phyloP scores from a whole-genome alignment of 2,797 vertebrate species.

The Novumbra hubbsi region DNA sequence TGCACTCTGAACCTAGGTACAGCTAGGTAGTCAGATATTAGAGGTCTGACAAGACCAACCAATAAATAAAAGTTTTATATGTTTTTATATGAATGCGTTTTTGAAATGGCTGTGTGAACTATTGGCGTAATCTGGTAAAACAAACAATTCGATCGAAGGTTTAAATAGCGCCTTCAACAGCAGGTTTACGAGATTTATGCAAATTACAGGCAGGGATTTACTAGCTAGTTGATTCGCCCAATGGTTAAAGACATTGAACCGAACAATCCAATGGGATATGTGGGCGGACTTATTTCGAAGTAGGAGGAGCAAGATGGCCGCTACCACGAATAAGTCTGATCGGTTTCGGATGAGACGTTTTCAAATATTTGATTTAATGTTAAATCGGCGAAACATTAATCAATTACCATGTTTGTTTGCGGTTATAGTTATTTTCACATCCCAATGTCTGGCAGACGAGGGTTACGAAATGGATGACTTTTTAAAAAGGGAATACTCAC shows the following conservation, averaged over 20 bases:
- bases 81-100: too few species aligned
- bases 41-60: background rate
- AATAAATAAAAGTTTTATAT: too few species aligned
- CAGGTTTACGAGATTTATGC: background rate
- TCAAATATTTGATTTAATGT: conserved; percentile 25
- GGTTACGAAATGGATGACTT: conserved; percentile 83
- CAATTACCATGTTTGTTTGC: conserved; percentile 36
- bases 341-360: conserved; percentile 28
- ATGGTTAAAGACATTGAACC: background rate
- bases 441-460: conserved; percentile 56
- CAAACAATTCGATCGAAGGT: background rate
- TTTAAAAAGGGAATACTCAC: conserved; percentile 88
- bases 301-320: conserved; percentile 49
- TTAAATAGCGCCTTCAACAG: background rate
- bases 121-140: too few species aligned
- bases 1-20: background rate
- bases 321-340: conserved; percentile 17
- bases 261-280: conserved; percentile 25
- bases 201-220: background rate
- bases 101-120: too few species aligned
- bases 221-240: background rate
- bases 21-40: background rate
- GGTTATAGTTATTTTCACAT: conserved; percentile 32
- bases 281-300: conserved; percentile 25
- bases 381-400: conserved; percentile 17